These are phyloP conservation scores for Oscheius myriophilus DNA, from an alignment of 2,888 invertebrate species.

Conservation along the genomic window DNA sequence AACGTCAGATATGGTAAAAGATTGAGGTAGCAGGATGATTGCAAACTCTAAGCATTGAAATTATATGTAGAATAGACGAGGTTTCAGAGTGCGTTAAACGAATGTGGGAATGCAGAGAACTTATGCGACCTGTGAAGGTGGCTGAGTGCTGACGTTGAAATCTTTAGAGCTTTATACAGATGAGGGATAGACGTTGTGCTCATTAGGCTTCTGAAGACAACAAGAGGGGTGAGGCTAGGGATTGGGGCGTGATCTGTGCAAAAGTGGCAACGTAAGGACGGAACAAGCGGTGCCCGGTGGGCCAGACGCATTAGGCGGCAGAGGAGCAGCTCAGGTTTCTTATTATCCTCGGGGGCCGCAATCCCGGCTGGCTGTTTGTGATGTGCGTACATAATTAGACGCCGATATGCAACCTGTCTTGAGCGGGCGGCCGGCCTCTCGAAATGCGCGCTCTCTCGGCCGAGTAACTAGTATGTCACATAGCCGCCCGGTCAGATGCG, in stretches of 20 bases:
- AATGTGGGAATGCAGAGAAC: too few species aligned
- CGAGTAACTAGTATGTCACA: slow-evolving; percentile 27
- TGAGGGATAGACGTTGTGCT: too few species aligned
- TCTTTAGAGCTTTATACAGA: too few species aligned
- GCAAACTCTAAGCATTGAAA: slow-evolving; percentile 33
- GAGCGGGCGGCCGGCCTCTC: background rate
- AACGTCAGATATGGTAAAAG: too few species aligned
- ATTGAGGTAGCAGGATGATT: too few species aligned
- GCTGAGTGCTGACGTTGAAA: too few species aligned
- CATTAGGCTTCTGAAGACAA: background rate
- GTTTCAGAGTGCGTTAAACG: too few species aligned
- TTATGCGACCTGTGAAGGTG: too few species aligned
- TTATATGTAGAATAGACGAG: background rate
- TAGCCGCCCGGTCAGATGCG: slow-evolving; percentile 21
- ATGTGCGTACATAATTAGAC: slow-evolving; percentile 34
- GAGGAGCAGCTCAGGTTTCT: slow-evolving; percentile 30
- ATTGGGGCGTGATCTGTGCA: background rate
- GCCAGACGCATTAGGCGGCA: background rate
- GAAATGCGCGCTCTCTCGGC: too few species aligned
- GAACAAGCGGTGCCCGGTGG: slow-evolving; percentile 13
- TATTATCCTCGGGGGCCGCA: slow-evolving; percentile 27
- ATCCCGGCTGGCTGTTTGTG: slow-evolving; percentile 31
- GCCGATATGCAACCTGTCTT: slow-evolving; percentile 34
- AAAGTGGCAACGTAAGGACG: background rate
- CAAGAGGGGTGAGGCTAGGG: background rate